Percentiles rank a stretch among this genome's conserved stretches.
Conservation (phyloP, 2,113 vertebrate species). For the Forbesichthys papilliferus region DNA sequence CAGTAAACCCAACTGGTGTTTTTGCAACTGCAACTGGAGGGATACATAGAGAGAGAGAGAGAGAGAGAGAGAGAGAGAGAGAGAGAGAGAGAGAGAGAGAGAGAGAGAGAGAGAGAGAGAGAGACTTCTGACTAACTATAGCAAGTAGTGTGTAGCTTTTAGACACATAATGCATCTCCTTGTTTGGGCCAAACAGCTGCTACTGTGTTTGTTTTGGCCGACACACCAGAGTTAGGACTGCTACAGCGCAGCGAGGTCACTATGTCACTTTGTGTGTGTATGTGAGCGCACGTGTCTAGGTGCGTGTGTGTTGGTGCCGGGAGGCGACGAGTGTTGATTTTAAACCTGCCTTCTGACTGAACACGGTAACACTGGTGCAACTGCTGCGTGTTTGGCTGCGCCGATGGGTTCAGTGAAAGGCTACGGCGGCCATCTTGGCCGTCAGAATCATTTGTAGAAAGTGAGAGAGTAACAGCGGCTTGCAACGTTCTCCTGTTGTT, state of each 20-base stretch:
- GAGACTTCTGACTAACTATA: slow-evolving; percentile 26
- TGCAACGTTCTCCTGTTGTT: no score
- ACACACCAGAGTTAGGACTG: slow-evolving; percentile 41
- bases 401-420: slow-evolving; percentile 18
- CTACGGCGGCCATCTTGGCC: slow-evolving; percentile 1
- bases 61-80: neutral
- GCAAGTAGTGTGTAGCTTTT: slow-evolving; percentile 37
- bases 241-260: slow-evolving; percentile 35
- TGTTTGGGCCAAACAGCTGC: slow-evolving; percentile 61
- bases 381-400: slow-evolving; percentile 14
- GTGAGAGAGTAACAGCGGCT: no score
- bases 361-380: slow-evolving; percentile 16
- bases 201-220: slow-evolving; percentile 65
- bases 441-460: neutral
- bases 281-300: neutral
- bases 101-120: neutral
- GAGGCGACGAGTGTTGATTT: slow-evolving; percentile 5
- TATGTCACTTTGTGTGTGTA: slow-evolving; percentile 25
- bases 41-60: neutral
- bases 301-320: slow-evolving; percentile 8
- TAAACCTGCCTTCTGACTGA: slow-evolving; percentile 10
- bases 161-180: slow-evolving; percentile 55
- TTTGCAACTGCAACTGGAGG: neutral
- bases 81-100: neutral
- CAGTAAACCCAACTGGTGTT: no score